phyloP scores from a whole-genome alignment of 2,113 vertebrate species.

The Emydura subglobosa region DNA sequence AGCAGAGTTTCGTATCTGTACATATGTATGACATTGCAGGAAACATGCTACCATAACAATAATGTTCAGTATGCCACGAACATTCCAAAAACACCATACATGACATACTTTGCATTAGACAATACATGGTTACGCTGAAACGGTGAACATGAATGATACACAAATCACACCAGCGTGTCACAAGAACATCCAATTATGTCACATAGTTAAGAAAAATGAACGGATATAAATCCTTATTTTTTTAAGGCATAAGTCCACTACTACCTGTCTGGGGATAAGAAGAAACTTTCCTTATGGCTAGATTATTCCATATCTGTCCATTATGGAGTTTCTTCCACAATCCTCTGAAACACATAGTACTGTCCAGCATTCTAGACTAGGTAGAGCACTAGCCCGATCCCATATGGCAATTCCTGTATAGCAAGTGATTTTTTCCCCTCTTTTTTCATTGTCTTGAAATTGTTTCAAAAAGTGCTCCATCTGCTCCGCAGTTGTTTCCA shows the following conservation, averaged over 20 bases:
- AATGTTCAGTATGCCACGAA: no score
- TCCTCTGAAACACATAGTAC: background rate
- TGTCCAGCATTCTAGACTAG: background rate
- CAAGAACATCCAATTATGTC: background rate
- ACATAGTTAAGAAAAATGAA: background rate
- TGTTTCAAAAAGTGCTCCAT: background rate
- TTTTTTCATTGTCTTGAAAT: background rate
- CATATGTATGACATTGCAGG: no score
- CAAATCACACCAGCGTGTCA: no score
- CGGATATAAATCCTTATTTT: background rate
- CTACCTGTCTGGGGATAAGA: background rate
- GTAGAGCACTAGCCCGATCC: background rate
- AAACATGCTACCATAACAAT: no score
- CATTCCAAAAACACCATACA: no score
- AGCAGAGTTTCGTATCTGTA: no score
- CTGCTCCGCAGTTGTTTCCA: constrained; percentile 36
- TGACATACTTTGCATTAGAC: no score
- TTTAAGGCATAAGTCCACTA: background rate
- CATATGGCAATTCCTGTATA: background rate
- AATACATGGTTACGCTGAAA: no score
- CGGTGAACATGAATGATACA: no score
- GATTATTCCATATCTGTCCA: background rate
- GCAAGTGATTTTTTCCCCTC: background rate
- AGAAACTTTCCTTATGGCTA: background rate
- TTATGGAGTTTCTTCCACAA: background rate